phyloP scores from a whole-genome alignment of 2,888 invertebrate genomes.

The Amiota communis region DNA sequence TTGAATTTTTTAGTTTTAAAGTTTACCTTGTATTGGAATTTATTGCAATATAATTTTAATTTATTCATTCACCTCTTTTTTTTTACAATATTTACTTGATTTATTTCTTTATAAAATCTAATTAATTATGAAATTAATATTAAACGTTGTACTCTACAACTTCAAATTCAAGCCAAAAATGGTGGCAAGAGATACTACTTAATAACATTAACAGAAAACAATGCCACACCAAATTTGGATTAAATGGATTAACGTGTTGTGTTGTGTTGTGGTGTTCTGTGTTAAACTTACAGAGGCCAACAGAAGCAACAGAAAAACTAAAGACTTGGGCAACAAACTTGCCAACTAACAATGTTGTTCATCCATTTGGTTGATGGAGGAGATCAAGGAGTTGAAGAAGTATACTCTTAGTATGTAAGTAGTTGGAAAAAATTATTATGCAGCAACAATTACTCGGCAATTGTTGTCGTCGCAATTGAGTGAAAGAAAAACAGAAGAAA shows the following conservation, averaged over 20 bases:
- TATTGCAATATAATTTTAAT: background rate
- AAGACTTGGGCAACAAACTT: slow-evolving; percentile 56
- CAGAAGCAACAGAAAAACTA: slow-evolving; percentile 37
- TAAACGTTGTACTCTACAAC: slow-evolving; percentile 27
- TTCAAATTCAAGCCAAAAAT: background rate
- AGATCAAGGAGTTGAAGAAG: slow-evolving; percentile 1
- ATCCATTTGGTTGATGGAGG: slow-evolving; percentile 10
- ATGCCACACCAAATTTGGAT: slow-evolving; percentile 54
- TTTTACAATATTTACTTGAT: slow-evolving; percentile 30
- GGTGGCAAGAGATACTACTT: background rate
- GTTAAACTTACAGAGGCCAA: slow-evolving; percentile 32
- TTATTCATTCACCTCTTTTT: slow-evolving; percentile 17
- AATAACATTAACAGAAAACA: slow-evolving; percentile 37
- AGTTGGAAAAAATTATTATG: slow-evolving; percentile 58
- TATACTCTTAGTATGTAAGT: background rate
- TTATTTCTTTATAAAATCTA: slow-evolving; percentile 34
- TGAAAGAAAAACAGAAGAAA: slow-evolving; percentile 22
- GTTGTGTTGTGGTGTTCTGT: slow-evolving; percentile 29
- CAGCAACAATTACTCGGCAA: slow-evolving; percentile 71
- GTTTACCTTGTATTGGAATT: slow-evolving; percentile 13
- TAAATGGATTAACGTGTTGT: slow-evolving; percentile 58
- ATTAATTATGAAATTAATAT: slow-evolving; percentile 51
- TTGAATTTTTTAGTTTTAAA: background rate
- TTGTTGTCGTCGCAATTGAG: slow-evolving; percentile 40
- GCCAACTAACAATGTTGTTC: slow-evolving; percentile 34